These are phyloP conservation scores for Drosophila cognata DNA, from an alignment of 2,888 invertebrate genomes.

Conservation along the genomic window DNA sequence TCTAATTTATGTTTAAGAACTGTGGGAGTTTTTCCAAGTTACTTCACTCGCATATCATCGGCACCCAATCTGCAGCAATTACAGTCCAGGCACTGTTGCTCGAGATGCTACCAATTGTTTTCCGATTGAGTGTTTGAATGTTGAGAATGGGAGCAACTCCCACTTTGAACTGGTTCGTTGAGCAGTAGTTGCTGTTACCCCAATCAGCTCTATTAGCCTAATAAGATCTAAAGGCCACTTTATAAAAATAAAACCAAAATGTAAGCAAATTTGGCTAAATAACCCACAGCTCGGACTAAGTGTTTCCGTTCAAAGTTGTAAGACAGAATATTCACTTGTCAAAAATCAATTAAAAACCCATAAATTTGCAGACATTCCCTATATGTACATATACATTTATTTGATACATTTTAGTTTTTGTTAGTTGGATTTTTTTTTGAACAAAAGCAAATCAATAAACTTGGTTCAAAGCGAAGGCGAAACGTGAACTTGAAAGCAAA, in stretches of 20 bases:
- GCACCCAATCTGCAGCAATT: constrained; percentile 55
- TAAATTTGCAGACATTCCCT: constrained; percentile 17
- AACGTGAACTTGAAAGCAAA: constrained; percentile 46
- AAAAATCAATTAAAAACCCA: constrained; percentile 32
- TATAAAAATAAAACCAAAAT: background rate
- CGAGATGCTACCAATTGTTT: constrained; percentile 18
- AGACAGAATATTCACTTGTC: constrained; percentile 11
- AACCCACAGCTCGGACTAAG: constrained; percentile 17
- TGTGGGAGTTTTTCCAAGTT: constrained; percentile 60
- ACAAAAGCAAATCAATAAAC: constrained; percentile 39
- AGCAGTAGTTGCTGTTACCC: background rate
- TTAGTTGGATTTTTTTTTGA: constrained; percentile 7
- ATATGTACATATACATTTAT: background rate
- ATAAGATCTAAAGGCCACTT: constrained; percentile 18
- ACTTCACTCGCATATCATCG: constrained; percentile 43
- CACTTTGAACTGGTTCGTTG: constrained; percentile 8
- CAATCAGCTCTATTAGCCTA: constrained; percentile 27
- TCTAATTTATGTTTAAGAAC: constrained; percentile 76
- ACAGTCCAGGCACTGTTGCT: constrained; percentile 20
- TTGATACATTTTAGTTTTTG: constrained; percentile 6
- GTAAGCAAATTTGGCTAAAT: constrained; percentile 32
- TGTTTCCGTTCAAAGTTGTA: constrained; percentile 14
- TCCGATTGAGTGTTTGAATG: constrained; percentile 1
- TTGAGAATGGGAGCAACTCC: constrained; percentile 35
- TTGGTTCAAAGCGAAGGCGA: constrained; percentile 44